Base-by-base conservation (phyloP, 2,797 vertebrate species). In the Acanthiza pusilla region DNA sequence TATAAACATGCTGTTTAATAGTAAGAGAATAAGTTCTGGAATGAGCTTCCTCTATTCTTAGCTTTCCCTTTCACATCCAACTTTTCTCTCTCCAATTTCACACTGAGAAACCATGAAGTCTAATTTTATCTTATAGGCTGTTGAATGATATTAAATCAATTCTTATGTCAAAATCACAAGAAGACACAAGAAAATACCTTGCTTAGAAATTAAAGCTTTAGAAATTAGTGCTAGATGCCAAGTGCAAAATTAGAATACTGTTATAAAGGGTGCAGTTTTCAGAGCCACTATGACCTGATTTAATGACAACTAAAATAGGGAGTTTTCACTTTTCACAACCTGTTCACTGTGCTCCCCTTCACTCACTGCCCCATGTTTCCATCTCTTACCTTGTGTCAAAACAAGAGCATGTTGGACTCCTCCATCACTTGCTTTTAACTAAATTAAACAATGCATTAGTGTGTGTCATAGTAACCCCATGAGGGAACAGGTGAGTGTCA, bases 81-180 rank as follows among this genome's bases (percentile, higher is more conserved):
- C 51, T 83, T 72, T 57, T 57, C 21, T 77, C 40, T 42, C 75
- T 91, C 50, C 25, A 13, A 91, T 87, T 93, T 85, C 80, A 82
- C 42, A 60, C 27, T 43, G 65, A 79, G 57, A 94, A 94, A 89
- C 71, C 61, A 80, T 43, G 17, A 96, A 89, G 47, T 74, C 81
- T 91, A 83, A 92, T 94, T 94, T 88, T 95, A 77, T 77, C 55
- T 85, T 67, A 63, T 25, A 84, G 53, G 60, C 48, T 72, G 65
- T 26, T 87, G 42, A 91, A 87, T 36, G 22, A 47, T 79, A 79
- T 40, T 34, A 86, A 82, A 42, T 80, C 65, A 66, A 58, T 85
- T 48, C 17, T 48, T 74, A 87, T 17, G 54, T 89, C 50, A 81
- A 76, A 77, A 89, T 58, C 47, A 84, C n/a, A 73, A 82, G 74